A percentile compares a stretch with the other conserved stretches of the same genome.
These are phyloP conservation scores for Reticulitermes speratus DNA, from an alignment of 1,140 invertebrate species.

Conservation along the genomic window DNA sequence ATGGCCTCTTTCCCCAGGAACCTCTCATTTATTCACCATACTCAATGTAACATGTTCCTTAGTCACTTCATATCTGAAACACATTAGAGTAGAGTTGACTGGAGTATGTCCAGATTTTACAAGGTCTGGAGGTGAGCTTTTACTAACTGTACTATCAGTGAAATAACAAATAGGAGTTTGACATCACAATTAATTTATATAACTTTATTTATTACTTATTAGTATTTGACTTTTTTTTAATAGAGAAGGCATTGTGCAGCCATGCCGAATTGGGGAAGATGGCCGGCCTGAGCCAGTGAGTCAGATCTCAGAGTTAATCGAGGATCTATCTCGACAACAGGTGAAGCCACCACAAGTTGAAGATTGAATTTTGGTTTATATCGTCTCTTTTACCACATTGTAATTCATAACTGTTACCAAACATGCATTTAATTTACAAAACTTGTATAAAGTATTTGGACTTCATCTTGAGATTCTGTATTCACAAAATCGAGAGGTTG, in stretches of 20 bases:
- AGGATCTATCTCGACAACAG: conserved; percentile 40
- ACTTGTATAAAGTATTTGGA: not conserved
- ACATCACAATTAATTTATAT: too few relatives aligned
- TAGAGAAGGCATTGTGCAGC: conserved; percentile 80
- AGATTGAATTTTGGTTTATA: not conserved
- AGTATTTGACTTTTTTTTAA: not conserved
- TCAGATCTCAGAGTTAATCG: conserved; percentile 84
- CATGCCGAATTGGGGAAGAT: conserved; percentile 85
- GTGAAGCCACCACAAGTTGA: not conserved
- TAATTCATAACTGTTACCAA: not conserved
- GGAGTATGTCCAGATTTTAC: too few relatives aligned
- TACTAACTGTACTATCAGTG: too few relatives aligned
- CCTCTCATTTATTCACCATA: too few relatives aligned
- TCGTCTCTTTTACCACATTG: not conserved
- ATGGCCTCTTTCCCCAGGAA: too few relatives aligned
- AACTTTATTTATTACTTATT: not conserved
- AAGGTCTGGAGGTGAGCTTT: too few relatives aligned
- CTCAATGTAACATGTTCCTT: too few relatives aligned
- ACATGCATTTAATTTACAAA: not conserved
- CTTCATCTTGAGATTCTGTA: too few relatives aligned
- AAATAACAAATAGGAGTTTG: too few relatives aligned
- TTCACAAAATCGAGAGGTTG: too few relatives aligned
- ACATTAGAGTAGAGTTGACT: too few relatives aligned
- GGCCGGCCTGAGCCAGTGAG: conserved; percentile 86
- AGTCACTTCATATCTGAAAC: too few relatives aligned